Conservation (phyloP, 2,888 invertebrate species). For the Drosophila quasianomalipes region DNA sequence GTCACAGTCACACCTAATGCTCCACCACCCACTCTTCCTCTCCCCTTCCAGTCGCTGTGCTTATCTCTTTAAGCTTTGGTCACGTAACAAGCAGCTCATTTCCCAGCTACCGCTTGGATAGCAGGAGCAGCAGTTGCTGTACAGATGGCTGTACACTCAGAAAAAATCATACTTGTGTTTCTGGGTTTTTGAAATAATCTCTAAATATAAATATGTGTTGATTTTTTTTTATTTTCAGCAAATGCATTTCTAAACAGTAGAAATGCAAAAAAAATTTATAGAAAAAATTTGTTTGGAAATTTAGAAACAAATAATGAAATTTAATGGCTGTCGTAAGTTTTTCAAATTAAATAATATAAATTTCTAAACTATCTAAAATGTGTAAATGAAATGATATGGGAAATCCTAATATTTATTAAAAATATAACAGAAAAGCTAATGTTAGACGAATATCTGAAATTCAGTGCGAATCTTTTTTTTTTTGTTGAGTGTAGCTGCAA, state of each 20-base stretch:
- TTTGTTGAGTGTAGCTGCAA: conserved; percentile 18
- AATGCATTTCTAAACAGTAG: neutral
- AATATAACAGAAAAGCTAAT: no score
- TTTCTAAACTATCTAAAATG: no score
- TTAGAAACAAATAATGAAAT: neutral
- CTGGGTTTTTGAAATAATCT: neutral
- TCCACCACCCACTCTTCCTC: neutral
- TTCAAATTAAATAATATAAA: no score
- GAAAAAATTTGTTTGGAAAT: no score
- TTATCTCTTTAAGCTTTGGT: conserved; percentile 27
- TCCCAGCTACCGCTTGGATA: conserved; percentile 61
- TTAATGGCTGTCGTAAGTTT: no score
- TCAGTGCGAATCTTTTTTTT: neutral
- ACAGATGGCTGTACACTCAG: neutral
- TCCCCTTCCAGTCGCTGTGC: neutral
- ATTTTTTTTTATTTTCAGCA: no score
- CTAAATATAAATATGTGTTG: neutral
- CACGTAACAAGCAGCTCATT: conserved; percentile 75
- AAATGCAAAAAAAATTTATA: neutral
- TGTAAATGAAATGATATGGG: no score
- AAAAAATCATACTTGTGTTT: neutral
- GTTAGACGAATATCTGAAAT: neutral
- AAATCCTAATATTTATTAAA: no score
- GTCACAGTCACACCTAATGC: conserved; percentile 7
- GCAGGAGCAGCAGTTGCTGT: conserved; percentile 12